Percentiles rank a stretch among this genome's conserved stretches.
Evolutionary conservation across 2,888 invertebrate genomes (phyloP).

Genomic region (Corythucha ciliata): DNA sequence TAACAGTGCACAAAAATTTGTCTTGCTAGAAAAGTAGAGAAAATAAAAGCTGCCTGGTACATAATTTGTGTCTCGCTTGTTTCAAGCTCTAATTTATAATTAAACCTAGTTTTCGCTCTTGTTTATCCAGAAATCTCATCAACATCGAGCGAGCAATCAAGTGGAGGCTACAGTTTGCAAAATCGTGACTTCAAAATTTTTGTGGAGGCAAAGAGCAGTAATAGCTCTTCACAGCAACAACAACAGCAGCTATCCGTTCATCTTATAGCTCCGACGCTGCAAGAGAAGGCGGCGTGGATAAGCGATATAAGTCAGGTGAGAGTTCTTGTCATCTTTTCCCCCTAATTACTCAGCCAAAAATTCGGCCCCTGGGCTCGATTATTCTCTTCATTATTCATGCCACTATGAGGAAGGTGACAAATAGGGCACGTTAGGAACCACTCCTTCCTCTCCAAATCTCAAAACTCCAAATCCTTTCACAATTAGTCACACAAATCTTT

Average conservation of each 20-base stretch:
- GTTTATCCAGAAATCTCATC: conserved; percentile 42
- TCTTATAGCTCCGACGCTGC: conserved; percentile 65
- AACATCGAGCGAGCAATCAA: conserved; percentile 47
- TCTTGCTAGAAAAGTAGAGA: neutral
- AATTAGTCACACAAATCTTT: too few species aligned
- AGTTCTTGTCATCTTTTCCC: too few species aligned
- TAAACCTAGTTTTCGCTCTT: neutral
- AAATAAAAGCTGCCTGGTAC: neutral
- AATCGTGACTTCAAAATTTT: conserved; percentile 64
- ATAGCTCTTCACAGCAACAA: conserved; percentile 47
- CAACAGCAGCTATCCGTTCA: conserved; percentile 64
- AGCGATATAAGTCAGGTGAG: conserved; percentile 73
- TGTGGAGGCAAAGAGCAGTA: conserved; percentile 55
- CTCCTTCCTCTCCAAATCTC: neutral
- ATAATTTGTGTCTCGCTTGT: too few species aligned
- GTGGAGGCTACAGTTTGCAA: conserved; percentile 43
- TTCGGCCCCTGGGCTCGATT: too few species aligned
- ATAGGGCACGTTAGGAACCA: too few species aligned
- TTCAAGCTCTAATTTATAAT: too few species aligned
- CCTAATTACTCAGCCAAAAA: neutral
- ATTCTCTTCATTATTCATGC: neutral
- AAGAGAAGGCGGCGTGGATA: conserved; percentile 90
- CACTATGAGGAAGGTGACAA: too few species aligned
- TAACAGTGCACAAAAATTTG: too few species aligned
- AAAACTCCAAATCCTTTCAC: conserved; percentile 14